Evolutionary conservation across 53 echinoderm and acorn worm genomes (phyloP).

Genomic region (Echinometra lucunter): DNA sequence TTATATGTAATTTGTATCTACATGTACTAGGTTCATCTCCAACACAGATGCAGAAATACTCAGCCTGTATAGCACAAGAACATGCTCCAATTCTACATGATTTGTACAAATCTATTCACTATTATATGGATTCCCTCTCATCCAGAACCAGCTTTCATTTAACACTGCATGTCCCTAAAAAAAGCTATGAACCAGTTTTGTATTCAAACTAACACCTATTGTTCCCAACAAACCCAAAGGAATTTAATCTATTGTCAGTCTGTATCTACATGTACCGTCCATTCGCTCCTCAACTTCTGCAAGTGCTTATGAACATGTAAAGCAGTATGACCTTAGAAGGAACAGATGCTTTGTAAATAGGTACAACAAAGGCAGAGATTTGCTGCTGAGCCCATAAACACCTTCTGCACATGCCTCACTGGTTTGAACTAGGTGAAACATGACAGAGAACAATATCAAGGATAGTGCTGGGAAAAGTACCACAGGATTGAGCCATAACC

Average conservation of each 20-base stretch:
- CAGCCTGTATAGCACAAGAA: too few species aligned
- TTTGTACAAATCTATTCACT: background rate
- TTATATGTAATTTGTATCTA: too few species aligned
- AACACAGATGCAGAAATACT: too few species aligned
- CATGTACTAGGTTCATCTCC: too few species aligned
- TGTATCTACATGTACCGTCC: background rate
- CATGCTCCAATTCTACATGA: background rate
- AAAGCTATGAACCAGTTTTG: background rate
- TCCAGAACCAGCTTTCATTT: background rate
- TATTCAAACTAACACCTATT: background rate
- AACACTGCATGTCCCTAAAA: background rate
- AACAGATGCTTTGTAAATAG: conserved; percentile 33
- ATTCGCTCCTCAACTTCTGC: conserved; percentile 11
- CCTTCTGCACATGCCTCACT: background rate
- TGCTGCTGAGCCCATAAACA: background rate
- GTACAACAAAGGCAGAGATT: conserved; percentile 15
- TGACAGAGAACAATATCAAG: too few species aligned
- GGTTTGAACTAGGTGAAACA: too few species aligned
- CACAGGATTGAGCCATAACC: too few species aligned
- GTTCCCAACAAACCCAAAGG: background rate
- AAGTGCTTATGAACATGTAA: background rate
- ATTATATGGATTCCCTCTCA: background rate
- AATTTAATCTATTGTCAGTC: conserved; percentile 19
- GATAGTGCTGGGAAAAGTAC: too few species aligned
- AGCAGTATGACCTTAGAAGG: background rate